Percentiles rank a stretch among this genome's conserved stretches.
Conservation (phyloP, 2,113 vertebrate species). For the Ammospiza caudacuta region DNA sequence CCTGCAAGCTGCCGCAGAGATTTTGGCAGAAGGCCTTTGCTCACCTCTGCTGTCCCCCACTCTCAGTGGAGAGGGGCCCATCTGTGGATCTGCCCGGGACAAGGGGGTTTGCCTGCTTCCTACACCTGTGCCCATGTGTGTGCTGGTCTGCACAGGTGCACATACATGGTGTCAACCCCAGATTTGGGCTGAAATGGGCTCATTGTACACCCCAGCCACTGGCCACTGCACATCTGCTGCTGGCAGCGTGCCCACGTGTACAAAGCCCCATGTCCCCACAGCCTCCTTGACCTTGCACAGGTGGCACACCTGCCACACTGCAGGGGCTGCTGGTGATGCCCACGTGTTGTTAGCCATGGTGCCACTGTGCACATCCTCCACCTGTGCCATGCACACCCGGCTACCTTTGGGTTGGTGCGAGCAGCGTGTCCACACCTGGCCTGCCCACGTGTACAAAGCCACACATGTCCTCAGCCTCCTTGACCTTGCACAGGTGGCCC, state of each 20-base stretch:
- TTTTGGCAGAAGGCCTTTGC: background rate
- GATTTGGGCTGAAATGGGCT: background rate
- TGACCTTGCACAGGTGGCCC: too few species aligned
- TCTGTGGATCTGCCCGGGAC: fast-evolving
- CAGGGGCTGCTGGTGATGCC: fast-evolving
- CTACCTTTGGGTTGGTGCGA: background rate
- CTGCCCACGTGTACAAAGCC: too few species aligned
- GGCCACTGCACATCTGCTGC: fast-evolving
- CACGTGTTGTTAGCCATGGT: fast-evolving
- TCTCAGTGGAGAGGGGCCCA: background rate
- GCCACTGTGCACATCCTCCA: fast-evolving
- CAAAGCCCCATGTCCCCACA: fast-evolving
- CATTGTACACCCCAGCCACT: fast-evolving
- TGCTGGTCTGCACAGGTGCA: background rate
- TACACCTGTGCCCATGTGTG: fast-evolving
- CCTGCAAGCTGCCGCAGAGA: conserved; percentile 27
- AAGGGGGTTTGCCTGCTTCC: fast-evolving
- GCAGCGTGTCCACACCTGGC: background rate
- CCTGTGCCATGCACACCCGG: fast-evolving
- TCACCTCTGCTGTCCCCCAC: background rate
- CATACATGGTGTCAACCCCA: fast-evolving
- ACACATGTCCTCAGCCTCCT: too few species aligned
- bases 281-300: fast-evolving
- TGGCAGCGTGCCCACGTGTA: fast-evolving
- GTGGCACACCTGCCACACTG: fast-evolving